Evolutionary conservation across 2,113 vertebrate genomes (phyloP), one percentile per base, ranked within the genome.

Genomic region (Gambusia affinis): DNA sequence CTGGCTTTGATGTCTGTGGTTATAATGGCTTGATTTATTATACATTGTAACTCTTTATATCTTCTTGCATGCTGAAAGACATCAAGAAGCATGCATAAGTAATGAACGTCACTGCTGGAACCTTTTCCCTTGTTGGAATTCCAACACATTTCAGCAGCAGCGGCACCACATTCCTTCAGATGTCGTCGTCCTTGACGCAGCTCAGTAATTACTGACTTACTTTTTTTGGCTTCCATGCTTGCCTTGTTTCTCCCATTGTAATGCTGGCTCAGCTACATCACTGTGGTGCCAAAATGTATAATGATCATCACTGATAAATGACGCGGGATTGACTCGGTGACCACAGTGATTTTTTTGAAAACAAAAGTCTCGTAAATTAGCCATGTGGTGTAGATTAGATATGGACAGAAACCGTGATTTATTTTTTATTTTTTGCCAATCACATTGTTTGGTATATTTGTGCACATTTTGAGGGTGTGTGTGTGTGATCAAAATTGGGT

Each of bases 101-200:
- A 42, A 65, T 73, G 28, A 64, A 28, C 19, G 28, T 31, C 65
- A 35, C 4, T 28, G 11, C 37, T 64, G 57, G 17, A 62, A 61
- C 12, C 44, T 60, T 10, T 71, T 67, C 15, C 7, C 68, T 24
- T 61, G 39, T 15, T 61, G 44, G 24, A 44, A 67, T 74, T 74
- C 63, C 42, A 64, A 24, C 65, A 28, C 61, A 33, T 75, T 78
- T 72, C 4, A 7, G 44, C 61, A 39, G 60, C 11, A 68, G 67
- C 33, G 57, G 31, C 60, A 19, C 68, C 22, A 14, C 76, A 75
- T 81, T 81, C 66, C 71, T 78, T 62, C 37, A 62, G 37, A 63
- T 80, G 76, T 47, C 62, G 39, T 78, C 17, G 70, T 65, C 76
- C 37, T 70, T 42, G 27, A 81, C 77, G 80, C 10, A 51, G 51